Conservation (phyloP, 1,140 invertebrate species). For the Apis dorsata region DNA sequence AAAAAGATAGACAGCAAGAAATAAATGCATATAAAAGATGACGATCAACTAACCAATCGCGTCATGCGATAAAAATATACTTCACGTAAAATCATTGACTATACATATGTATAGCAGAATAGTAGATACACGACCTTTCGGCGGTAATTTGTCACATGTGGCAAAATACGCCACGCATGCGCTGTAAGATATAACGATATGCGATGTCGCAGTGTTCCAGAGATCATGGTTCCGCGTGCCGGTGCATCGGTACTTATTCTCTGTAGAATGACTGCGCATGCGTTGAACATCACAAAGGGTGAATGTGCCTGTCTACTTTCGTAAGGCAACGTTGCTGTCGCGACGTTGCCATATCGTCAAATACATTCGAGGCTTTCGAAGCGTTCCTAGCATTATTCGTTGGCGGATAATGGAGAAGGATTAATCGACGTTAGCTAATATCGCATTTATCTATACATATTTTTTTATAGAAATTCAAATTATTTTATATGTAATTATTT, state of each 20-base stretch:
- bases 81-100: constrained; percentile 47
- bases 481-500: not conserved
- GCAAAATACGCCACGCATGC: constrained; percentile 55
- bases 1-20: constrained; percentile 16
- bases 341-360: constrained; percentile 54
- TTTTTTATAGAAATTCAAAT: not conserved
- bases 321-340: constrained; percentile 52
- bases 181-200: constrained; percentile 35
- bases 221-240: constrained; percentile 59
- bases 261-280: constrained; percentile 52
- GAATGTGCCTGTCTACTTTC: constrained; percentile 61
- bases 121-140: constrained; percentile 56
- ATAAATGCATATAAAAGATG: constrained; percentile 43
- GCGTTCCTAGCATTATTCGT: constrained; percentile 47
- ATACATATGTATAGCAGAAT: constrained; percentile 55
- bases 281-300: constrained; percentile 54
- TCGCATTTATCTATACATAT: constrained; percentile 24
- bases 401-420: constrained; percentile 43
- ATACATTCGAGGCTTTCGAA: constrained; percentile 42
- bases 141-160: constrained; percentile 66
- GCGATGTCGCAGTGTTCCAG: constrained; percentile 52
- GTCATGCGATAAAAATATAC: constrained; percentile 54
- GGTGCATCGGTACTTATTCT: constrained; percentile 41
- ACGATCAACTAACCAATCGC: constrained; percentile 48
- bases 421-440: constrained; percentile 43